phyloP scores from a whole-genome alignment of 2,888 invertebrate genomes.

The Lycia hirtaria region DNA sequence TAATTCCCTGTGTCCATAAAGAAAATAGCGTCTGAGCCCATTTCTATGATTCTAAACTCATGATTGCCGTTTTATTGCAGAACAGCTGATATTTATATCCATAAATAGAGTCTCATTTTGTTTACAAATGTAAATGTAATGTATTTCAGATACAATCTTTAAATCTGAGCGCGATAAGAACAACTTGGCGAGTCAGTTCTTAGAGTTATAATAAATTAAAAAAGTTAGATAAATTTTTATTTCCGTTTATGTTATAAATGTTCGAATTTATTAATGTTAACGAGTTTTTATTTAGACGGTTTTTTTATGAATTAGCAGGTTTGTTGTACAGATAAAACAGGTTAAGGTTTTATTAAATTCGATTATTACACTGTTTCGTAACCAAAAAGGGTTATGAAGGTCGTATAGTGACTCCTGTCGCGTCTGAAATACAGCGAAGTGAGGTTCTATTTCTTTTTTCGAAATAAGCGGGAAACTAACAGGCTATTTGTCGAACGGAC shows the following conservation, averaged over 20 bases:
- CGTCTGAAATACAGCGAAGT: no score
- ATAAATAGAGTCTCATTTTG: slow-evolving; percentile 14
- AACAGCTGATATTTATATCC: slow-evolving; percentile 1
- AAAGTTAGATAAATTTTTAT: slow-evolving; percentile 13
- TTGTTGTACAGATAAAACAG: no score
- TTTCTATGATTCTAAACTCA: slow-evolving; percentile 5
- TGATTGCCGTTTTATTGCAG: slow-evolving; percentile 2
- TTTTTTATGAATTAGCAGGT: neutral
- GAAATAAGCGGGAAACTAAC: no score
- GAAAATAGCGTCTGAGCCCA: neutral
- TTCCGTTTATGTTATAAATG: slow-evolving; percentile 13
- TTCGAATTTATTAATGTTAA: slow-evolving; percentile 5
- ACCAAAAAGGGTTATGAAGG: no score
- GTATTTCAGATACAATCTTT: slow-evolving; percentile 15
- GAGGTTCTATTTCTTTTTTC: no score
- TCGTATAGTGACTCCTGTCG: no score
- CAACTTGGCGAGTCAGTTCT: slow-evolving; percentile 6
- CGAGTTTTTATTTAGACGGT: neutral
- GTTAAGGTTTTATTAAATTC: no score
- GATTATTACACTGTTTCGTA: no score
- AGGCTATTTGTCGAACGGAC: no score
- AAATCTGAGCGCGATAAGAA: slow-evolving; percentile 10
- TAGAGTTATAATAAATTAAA: slow-evolving; percentile 8
- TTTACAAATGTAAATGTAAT: slow-evolving; percentile 17
- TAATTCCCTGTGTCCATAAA: neutral